Percentiles rank a stretch among this genome's conserved stretches.
phyloP scores from a whole-genome alignment of 2,113 vertebrate species.

The Entomyzon cyanotis region DNA sequence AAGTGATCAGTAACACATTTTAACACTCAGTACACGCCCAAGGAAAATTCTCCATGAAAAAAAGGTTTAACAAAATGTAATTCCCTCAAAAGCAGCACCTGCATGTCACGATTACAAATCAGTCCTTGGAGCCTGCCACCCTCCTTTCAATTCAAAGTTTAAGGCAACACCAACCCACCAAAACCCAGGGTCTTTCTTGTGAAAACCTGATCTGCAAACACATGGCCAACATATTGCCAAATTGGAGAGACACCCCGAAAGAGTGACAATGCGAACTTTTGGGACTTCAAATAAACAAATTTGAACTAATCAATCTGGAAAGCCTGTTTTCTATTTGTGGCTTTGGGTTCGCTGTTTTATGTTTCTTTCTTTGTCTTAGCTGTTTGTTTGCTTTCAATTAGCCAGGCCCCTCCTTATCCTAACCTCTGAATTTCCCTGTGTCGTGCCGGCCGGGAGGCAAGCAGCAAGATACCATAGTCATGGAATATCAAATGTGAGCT shows the following conservation, averaged over 20 bases:
- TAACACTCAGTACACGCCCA: accelerated
- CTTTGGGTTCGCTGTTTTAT: conserved; percentile 47
- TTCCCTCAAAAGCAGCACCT: background rate
- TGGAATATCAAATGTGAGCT: background rate
- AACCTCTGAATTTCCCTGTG: background rate
- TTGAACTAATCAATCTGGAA: conserved; percentile 32
- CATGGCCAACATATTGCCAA: conserved; percentile 32
- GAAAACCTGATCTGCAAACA: background rate
- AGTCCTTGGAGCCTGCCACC: background rate
- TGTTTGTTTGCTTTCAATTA: conserved; percentile 62
- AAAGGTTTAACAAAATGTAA: accelerated
- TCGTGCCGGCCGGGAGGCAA: accelerated
- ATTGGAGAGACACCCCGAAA: background rate
- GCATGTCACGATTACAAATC: background rate
- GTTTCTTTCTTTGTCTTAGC: conserved; percentile 40
- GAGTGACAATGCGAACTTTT: background rate
- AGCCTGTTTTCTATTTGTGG: conserved; percentile 58
- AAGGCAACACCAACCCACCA: background rate
- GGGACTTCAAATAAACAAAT: conserved; percentile 60
- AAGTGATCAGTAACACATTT: background rate
- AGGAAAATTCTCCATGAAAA: background rate
- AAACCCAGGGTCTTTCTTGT: background rate
- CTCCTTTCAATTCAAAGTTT: background rate
- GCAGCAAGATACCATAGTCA: background rate
- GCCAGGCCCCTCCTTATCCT: background rate